Base-by-base conservation (phyloP, 2,113 vertebrate genomes). In the rabbit (Oryctolagus cuniculus) region DNA sequence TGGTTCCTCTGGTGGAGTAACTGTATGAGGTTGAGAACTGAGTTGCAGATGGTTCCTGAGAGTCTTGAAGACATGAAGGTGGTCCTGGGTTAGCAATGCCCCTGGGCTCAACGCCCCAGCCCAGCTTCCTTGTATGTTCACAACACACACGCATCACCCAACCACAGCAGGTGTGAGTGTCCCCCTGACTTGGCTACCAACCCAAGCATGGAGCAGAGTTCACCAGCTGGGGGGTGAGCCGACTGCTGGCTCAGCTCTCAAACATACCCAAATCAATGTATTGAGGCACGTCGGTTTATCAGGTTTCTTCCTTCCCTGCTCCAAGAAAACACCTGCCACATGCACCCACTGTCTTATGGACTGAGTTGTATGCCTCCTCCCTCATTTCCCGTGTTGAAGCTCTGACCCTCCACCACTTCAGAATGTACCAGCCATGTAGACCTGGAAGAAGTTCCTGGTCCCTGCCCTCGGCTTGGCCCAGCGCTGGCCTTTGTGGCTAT, bases 201-300 rank as follows among this genome's bases (percentile, higher is more conserved):
- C 31, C 16, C 17, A 1, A 63, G 55, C 61, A 6, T 1, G 1
- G 15, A 75, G 44, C n/a, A 10, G 31, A 36, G 10, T 15, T 55
- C 55, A 19, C 31, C 27, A 12, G 69, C 3, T 8, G 61, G n/a
- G 34, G 55, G 31, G 21, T 5, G 1, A 4, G 61, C 21, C 5
- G 27, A 2, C 8, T 1, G 34, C 75, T 24, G 12, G 16, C 51
- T 36, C 21, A 12, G 0, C 24, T 9, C 17, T 17, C 53, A 66
- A 8, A 34, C 10, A 21, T 1, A 1, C 49, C 49, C 24, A 2
- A 2, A 61, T 25, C 36, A 1, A 53, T 17, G 19, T 36, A 38
- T 0, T 21, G 53, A 34, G n/a, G 17, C 17, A 1, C 2, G 0
- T 1, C 5, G 0, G 0, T 72, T 27, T 17, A 53, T 53, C 11